A percentile compares a stretch with the other conserved stretches of the same genome.
phyloP scores from a whole-genome alignment of 1,140 invertebrate species.

The Onthophagus taurus region DNA sequence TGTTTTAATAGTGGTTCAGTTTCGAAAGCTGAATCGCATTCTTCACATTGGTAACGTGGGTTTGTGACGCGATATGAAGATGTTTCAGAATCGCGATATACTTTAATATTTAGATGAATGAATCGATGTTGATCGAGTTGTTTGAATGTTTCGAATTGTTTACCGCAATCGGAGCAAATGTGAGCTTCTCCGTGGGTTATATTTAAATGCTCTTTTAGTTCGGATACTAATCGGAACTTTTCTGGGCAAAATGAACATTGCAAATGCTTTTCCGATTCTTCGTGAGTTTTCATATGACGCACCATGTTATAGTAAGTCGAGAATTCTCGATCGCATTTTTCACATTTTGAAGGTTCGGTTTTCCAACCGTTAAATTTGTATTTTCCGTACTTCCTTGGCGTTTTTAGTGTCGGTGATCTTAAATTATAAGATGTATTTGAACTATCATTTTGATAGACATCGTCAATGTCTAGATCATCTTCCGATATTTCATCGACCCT shows the following conservation, averaged over 20 bases:
- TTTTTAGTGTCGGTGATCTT: no score
- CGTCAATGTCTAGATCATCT: no score
- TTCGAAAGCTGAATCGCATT: slow-evolving; percentile 25
- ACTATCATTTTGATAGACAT: no score
- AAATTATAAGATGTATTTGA: no score
- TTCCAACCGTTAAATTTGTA: slow-evolving; percentile 10
- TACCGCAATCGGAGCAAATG: slow-evolving; percentile 50
- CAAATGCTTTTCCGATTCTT: slow-evolving; percentile 36
- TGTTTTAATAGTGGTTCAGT: slow-evolving; percentile 23
- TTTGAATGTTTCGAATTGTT: slow-evolving; percentile 46
- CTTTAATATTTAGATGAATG: slow-evolving; percentile 54
- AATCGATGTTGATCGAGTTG: slow-evolving; percentile 55
- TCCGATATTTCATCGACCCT: background rate
- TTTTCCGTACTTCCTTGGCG: no score
- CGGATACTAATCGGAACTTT: slow-evolving; percentile 39
- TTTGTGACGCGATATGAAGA: slow-evolving; percentile 13
- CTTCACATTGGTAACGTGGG: slow-evolving; percentile 21
- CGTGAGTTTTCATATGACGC: slow-evolving; percentile 40
- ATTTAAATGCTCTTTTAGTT: slow-evolving; percentile 42
- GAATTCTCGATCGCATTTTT: slow-evolving; percentile 43
- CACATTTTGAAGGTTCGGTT: slow-evolving; percentile 29
- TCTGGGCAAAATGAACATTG: slow-evolving; percentile 41
- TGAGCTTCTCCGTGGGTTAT: background rate
- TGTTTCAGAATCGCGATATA: slow-evolving; percentile 40
- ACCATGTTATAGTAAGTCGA: slow-evolving; percentile 45